phyloP scores from a whole-genome alignment of 2,113 vertebrate species.

The Pollimyrus isidori region DNA sequence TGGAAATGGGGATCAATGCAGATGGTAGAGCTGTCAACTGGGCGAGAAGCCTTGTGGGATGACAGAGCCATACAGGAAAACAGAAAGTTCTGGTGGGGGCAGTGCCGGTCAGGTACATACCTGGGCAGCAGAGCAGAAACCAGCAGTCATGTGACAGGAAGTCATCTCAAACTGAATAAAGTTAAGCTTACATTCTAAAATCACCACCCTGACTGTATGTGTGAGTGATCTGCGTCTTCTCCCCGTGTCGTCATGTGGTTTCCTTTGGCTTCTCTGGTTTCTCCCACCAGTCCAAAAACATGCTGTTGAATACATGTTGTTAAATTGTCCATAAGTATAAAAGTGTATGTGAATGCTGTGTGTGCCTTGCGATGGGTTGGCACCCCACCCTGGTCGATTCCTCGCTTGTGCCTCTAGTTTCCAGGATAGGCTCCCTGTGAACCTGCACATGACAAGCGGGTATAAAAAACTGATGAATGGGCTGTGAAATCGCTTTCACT shows the following conservation, averaged over 20 bases:
- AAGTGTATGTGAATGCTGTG: not conserved
- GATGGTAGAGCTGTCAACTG: constrained; percentile 67
- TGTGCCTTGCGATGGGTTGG: not conserved
- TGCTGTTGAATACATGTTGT: not conserved
- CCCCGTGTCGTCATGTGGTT: not conserved
- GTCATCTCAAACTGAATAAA: not conserved
- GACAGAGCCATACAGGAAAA: not conserved
- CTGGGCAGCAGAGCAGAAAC: not conserved
- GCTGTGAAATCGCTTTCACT: not conserved
- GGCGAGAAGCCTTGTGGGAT: constrained; percentile 22
- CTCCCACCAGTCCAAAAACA: not conserved
- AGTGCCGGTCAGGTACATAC: not conserved
- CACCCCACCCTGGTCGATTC: not conserved
- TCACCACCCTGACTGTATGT: not conserved
- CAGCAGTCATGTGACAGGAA: not conserved
- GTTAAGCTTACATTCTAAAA: not conserved
- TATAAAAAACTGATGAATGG: not conserved
- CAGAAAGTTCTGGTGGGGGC: not conserved
- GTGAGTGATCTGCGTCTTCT: not conserved
- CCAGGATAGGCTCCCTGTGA: not conserved
- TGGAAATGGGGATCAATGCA: constrained; percentile 61
- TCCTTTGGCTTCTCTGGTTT: not conserved
- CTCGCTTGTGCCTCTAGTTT: not conserved
- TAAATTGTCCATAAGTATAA: not conserved
- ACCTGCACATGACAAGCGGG: not conserved